Conservation (phyloP, 1,140 invertebrate species). For the Lepidurus couesii region DNA sequence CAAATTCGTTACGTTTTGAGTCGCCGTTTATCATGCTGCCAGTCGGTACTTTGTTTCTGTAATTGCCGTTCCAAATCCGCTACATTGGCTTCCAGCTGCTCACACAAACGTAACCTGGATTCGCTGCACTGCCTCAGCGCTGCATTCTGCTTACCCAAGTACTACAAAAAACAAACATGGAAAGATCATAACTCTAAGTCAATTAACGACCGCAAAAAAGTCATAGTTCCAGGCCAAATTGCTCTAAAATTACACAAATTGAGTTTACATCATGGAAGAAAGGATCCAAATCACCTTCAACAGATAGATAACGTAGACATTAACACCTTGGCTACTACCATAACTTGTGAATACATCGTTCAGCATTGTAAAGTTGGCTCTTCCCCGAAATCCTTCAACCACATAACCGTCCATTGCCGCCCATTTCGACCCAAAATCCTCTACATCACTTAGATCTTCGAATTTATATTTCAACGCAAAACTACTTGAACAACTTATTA, state of each 20-base stretch:
- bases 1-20: conserved; percentile 63
- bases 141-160: conserved; percentile 81
- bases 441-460: no score
- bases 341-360: no score
- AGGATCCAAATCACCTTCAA: no score
- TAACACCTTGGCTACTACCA: no score
- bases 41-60: conserved; percentile 71
- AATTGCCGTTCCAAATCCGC: conserved; percentile 85
- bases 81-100: conserved; percentile 84
- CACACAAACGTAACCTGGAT: conserved; percentile 81
- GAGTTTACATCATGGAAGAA: not conserved
- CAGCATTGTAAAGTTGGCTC: no score
- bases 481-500: no score
- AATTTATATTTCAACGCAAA: no score
- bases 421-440: no score
- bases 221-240: not conserved
- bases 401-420: no score
- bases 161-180: conserved; percentile 53
- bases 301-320: no score
- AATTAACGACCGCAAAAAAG: not conserved
- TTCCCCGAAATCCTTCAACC: no score
- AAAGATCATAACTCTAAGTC: not conserved
- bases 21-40: conserved; percentile 75
- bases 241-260: conserved; percentile 23
- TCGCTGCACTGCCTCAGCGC: conserved; percentile 86